These are phyloP conservation scores for Aplochiton taeniatus DNA, from an alignment of 2,797 vertebrate species.

Conservation along the genomic window DNA sequence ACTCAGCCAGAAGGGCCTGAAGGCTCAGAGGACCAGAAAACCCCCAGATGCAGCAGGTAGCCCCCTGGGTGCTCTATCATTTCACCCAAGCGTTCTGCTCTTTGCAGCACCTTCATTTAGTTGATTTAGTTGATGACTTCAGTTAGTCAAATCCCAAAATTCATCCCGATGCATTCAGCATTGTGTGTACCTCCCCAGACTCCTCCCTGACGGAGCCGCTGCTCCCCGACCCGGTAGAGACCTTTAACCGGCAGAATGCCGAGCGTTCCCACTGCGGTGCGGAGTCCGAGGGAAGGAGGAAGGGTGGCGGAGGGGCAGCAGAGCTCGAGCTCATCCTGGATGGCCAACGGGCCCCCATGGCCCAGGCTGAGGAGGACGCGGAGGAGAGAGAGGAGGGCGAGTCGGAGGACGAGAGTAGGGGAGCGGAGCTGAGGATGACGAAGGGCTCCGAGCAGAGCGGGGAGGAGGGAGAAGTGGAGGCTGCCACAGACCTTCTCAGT, in stretches of 20 bases:
- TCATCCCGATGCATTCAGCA: not conserved
- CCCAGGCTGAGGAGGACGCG: constrained; percentile 13
- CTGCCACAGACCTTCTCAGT: constrained; percentile 34
- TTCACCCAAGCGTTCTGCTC: too few relatives aligned
- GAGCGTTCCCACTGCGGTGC: constrained; percentile 53
- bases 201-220: constrained; percentile 56
- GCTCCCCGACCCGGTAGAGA: constrained; percentile 75
- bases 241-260: constrained; percentile 84
- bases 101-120: too few relatives aligned
- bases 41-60: constrained; percentile 80
- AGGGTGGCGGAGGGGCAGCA: constrained; percentile 22
- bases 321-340: constrained; percentile 50
- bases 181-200: constrained; percentile 65
- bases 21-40: constrained; percentile 77
- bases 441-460: constrained; percentile 17
- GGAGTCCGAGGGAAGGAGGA: constrained; percentile 33
- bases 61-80: too few relatives aligned
- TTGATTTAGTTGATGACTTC: too few relatives aligned
- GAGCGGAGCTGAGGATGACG: constrained; percentile 15
- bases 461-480: constrained; percentile 21
- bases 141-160: not conserved
- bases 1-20: constrained; percentile 66
- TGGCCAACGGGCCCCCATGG: constrained; percentile 5
- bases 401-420: constrained; percentile 11
- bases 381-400: constrained; percentile 24